A percentile compares a stretch with the other conserved stretches of the same genome.
Evolutionary conservation across 2,888 invertebrate species (phyloP).

Genomic region (Hypselothyrea guttata): DNA sequence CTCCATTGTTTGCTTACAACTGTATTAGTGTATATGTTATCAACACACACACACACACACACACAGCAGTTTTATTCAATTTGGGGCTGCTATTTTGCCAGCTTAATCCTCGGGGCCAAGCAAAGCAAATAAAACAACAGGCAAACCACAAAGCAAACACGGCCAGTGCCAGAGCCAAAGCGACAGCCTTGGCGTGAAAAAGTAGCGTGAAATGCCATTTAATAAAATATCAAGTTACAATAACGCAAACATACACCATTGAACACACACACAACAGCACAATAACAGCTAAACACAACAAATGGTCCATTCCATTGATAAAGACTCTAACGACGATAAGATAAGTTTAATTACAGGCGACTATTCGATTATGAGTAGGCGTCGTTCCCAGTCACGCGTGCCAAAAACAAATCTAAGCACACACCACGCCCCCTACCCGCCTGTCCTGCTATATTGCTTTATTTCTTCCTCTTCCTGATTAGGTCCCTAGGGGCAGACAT

Average conservation of each 20-base stretch:
- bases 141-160: slow-evolving; percentile 41
- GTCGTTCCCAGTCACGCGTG: slow-evolving; percentile 3
- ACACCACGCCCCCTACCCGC: neutral
- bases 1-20: slow-evolving; percentile 30
- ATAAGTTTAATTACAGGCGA: slow-evolving; percentile 67
- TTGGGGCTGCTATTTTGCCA: slow-evolving; percentile 50
- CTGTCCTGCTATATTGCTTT: too few species aligned
- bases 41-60: slow-evolving; percentile 34
- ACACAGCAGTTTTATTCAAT: slow-evolving; percentile 49
- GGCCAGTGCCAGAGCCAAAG: slow-evolving; percentile 7
- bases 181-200: slow-evolving; percentile 12
- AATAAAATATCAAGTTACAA: slow-evolving; percentile 67
- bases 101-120: slow-evolving; percentile 62
- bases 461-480: too few species aligned
- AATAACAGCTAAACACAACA: slow-evolving; percentile 26
- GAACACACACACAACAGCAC: slow-evolving; percentile 14
- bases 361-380: slow-evolving; percentile 36
- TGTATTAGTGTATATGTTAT: slow-evolving; percentile 2
- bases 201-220: slow-evolving; percentile 63
- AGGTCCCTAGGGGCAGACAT: too few species aligned
- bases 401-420: slow-evolving; percentile 10
- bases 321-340: slow-evolving; percentile 58
- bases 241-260: slow-evolving; percentile 27
- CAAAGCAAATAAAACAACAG: slow-evolving; percentile 57
- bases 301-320: slow-evolving; percentile 67